phyloP scores from a whole-genome alignment of 1,140 invertebrate genomes.

The Psilanteris sp. region DNA sequence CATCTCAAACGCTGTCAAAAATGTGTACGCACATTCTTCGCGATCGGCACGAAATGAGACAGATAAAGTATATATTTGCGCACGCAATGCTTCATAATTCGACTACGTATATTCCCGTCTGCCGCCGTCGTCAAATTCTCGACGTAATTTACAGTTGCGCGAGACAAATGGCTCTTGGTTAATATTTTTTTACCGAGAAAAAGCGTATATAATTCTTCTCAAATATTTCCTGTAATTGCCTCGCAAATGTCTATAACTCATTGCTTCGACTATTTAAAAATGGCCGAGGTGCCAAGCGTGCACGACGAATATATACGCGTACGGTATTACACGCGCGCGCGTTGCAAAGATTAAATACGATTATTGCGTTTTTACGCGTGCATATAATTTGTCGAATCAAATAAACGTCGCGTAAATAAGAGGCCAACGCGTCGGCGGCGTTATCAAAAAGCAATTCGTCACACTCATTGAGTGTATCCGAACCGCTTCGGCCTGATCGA shows the following conservation, averaged over 20 bases:
- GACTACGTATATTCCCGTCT: constrained; percentile 21
- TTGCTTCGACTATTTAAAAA: constrained; percentile 25
- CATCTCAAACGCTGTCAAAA: not conserved
- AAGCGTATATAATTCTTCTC: constrained; percentile 7
- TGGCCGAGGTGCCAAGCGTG: constrained; percentile 2
- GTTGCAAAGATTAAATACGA: too few relatives aligned
- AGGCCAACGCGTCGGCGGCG: not conserved
- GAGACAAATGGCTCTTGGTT: constrained; percentile 41
- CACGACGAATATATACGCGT: too few relatives aligned
- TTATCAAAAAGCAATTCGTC: constrained; percentile 29
- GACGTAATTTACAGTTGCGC: constrained; percentile 38
- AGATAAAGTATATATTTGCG: constrained; percentile 18
- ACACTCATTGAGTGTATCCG: constrained; percentile 15
- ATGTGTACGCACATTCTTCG: constrained; percentile 19
- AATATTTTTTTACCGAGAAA: constrained; percentile 21
- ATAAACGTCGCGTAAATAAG: too few relatives aligned
- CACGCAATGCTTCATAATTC: constrained; percentile 42
- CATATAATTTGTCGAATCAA: too few relatives aligned
- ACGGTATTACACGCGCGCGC: too few relatives aligned
- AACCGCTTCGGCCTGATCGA: constrained; percentile 2
- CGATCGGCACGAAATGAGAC: constrained; percentile 5
- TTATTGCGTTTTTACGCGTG: too few relatives aligned
- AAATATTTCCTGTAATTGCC: constrained; percentile 28
- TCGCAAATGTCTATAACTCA: constrained; percentile 40
- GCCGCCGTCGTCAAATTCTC: constrained; percentile 27